phyloP scores from a whole-genome alignment of 2,113 vertebrate species.

The Heterochromis multidens region DNA sequence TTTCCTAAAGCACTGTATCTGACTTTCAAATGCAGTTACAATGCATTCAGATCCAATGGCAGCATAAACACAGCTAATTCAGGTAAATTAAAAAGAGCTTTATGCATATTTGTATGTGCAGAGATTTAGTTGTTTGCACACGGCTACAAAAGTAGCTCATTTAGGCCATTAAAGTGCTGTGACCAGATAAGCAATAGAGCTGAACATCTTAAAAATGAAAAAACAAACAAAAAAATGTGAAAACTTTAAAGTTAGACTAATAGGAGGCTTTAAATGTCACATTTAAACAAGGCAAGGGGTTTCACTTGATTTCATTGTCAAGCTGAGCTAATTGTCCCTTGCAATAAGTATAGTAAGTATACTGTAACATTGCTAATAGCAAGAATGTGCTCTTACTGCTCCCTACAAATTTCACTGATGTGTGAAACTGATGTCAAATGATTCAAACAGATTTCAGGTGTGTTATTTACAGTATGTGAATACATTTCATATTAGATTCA shows the following conservation, averaged over 20 bases:
- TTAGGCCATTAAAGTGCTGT: neutral
- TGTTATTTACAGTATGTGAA: too few species aligned
- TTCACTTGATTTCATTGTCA: neutral
- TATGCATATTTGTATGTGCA: neutral
- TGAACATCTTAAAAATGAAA: neutral
- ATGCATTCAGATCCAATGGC: neutral
- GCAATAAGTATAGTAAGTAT: neutral
- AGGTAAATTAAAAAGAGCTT: neutral
- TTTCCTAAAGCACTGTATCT: neutral
- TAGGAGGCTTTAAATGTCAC: neutral
- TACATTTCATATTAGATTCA: too few species aligned
- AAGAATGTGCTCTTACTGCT: neutral
- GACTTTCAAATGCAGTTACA: neutral
- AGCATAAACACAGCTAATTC: neutral
- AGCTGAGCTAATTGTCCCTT: neutral
- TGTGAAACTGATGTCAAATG: neutral
- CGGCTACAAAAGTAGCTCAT: neutral
- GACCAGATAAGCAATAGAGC: neutral
- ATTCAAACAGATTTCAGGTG: too few species aligned
- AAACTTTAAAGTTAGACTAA: neutral
- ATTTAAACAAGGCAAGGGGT: neutral
- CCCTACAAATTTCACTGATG: neutral
- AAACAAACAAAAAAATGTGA: too few species aligned
- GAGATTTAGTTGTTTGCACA: neutral
- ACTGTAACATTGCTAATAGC: neutral